Percentiles rank a stretch among this genome's conserved stretches.
Evolutionary conservation across 2,888 invertebrate species (phyloP).

Genomic region (Sericinus montela): DNA sequence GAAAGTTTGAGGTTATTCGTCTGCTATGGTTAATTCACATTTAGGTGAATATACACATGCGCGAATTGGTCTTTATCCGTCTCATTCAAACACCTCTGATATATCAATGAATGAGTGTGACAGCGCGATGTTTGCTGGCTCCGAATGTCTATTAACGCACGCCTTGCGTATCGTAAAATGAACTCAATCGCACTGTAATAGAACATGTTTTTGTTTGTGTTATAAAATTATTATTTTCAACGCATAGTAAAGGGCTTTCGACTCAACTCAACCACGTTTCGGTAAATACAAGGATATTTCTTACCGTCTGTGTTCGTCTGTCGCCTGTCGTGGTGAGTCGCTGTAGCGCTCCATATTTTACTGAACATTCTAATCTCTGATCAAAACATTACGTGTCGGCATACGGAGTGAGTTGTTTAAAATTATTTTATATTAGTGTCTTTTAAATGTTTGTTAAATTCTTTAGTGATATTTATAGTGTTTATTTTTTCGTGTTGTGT

Average conservation of each 20-base stretch:
- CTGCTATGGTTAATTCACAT: constrained; percentile 4
- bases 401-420: constrained; percentile 35
- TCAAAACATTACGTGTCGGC: constrained; percentile 34
- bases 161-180: constrained; percentile 22
- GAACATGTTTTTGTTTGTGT: constrained; percentile 36
- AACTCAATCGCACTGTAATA: constrained; percentile 10
- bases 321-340: constrained; percentile 35
- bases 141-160: not conserved
- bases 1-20: constrained; percentile 1
- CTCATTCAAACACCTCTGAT: not conserved
- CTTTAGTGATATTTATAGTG: not conserved
- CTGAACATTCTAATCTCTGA: constrained; percentile 20
- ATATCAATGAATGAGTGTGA: constrained; percentile 4
- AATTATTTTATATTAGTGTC: constrained; percentile 20
- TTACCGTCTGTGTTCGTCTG: constrained; percentile 47
- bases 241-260: constrained; percentile 44
- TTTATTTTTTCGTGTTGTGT: not conserved
- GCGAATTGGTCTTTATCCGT: not conserved
- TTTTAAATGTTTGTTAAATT: not conserved
- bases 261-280: constrained; percentile 31
- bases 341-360: constrained; percentile 7
- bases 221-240: constrained; percentile 46
- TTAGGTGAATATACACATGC: not conserved
- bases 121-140: not conserved
- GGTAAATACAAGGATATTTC: constrained; percentile 33